Conservation (phyloP, 2,113 vertebrate genomes). For the Tor tambroides region DNA sequence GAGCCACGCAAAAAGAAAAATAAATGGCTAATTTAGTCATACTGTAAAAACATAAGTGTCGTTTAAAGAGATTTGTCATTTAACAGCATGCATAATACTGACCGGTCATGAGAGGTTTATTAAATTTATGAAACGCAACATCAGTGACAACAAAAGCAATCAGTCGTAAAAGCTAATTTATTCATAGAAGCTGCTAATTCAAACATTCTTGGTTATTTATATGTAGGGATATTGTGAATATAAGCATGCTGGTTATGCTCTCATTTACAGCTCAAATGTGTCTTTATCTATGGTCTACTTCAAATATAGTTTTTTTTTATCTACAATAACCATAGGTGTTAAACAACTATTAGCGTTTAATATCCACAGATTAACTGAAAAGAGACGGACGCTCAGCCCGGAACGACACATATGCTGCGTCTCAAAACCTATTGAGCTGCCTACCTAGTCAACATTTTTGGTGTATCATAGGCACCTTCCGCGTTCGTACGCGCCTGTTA, state of each 20-base stretch:
- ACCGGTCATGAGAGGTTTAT: not conserved
- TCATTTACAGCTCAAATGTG: not conserved
- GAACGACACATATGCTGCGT: not conserved
- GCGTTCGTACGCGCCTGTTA: not conserved
- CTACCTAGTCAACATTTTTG: constrained; percentile 1
- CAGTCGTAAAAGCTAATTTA: not conserved
- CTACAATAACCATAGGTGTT: not conserved
- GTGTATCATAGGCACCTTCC: not conserved
- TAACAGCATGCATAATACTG: not conserved
- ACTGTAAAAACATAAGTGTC: not conserved
- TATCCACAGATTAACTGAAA: not conserved
- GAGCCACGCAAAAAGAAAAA: not conserved
- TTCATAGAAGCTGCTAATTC: constrained; percentile 12
- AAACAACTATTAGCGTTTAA: not conserved
- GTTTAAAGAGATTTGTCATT: not conserved
- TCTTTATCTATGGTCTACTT: not conserved
- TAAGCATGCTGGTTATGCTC: not conserved
- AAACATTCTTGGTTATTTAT: not conserved
- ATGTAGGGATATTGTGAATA: not conserved
- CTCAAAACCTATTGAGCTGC: not conserved
- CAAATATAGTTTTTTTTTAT: not conserved
- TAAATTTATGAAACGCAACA: constrained; percentile 4
- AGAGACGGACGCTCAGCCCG: not conserved
- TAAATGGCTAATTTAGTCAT: not conserved
- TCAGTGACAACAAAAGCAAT: constrained; percentile 7